These are phyloP conservation scores for Neogobius melanostomus DNA, from an alignment of 2,113 vertebrate species.

Conservation along the genomic window DNA sequence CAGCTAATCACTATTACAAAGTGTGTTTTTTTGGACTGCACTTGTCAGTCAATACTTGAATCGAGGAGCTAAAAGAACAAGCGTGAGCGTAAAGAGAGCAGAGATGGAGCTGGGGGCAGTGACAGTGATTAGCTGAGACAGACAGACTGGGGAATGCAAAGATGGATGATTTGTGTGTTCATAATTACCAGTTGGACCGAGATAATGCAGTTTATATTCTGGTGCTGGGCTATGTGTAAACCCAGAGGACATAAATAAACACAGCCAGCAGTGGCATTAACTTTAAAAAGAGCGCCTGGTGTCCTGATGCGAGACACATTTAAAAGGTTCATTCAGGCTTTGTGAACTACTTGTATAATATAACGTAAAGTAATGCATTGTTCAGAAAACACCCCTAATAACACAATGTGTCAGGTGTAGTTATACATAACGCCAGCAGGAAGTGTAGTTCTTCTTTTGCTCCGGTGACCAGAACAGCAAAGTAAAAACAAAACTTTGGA, in stretches of 20 bases:
- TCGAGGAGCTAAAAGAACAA: not conserved
- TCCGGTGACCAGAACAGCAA: too few species aligned
- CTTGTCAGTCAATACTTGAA: too few species aligned
- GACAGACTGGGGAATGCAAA: constrained; percentile 31
- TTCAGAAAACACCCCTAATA: too few species aligned
- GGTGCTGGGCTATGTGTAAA: constrained; percentile 20
- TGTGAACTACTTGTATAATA: too few species aligned
- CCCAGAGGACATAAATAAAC: not conserved
- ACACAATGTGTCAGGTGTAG: too few species aligned
- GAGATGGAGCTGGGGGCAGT: not conserved
- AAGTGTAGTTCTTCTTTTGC: too few species aligned
- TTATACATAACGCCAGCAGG: too few species aligned
- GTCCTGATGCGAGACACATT: too few species aligned
- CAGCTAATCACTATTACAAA: not conserved
- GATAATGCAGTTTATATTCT: constrained; percentile 44
- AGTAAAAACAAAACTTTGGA: too few species aligned
- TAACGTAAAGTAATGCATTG: too few species aligned
- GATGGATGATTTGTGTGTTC: constrained; percentile 55
- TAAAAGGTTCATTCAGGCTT: too few species aligned
- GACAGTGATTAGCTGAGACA: constrained; percentile 7
- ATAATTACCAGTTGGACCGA: constrained; percentile 51
- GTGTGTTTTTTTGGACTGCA: not conserved
- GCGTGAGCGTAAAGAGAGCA: not conserved
- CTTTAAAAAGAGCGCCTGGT: too few species aligned
- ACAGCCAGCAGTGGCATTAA: not conserved